Evolutionary conservation across 2,797 vertebrate species (phyloP).

Genomic region (Lycodopsis pacificus): DNA sequence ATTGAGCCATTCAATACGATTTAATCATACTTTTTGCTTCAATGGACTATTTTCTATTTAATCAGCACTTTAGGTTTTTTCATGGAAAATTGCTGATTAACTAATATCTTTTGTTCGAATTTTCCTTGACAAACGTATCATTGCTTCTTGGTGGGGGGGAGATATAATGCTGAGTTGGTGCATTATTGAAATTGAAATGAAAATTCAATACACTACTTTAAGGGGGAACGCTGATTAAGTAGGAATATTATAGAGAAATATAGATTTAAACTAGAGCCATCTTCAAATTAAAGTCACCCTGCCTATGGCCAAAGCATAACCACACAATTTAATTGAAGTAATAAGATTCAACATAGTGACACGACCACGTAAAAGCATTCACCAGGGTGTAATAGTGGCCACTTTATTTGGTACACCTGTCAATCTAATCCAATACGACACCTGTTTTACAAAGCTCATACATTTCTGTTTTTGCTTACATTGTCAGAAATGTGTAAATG

Average conservation of each 20-base stretch:
- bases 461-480: neutral
- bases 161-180: neutral
- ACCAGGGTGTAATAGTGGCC: neutral
- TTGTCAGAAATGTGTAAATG: neutral
- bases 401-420: slow-evolving; percentile 1
- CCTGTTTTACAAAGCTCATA: neutral
- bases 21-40: slow-evolving; percentile 6
- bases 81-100: slow-evolving; percentile 1
- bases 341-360: neutral
- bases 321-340: slow-evolving; percentile 18
- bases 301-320: slow-evolving; percentile 8
- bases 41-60: neutral
- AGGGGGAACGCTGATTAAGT: slow-evolving; percentile 3
- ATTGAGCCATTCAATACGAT: slow-evolving; percentile 8
- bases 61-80: slow-evolving; percentile 17
- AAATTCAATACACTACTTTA: slow-evolving; percentile 8
- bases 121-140: slow-evolving; percentile 4
- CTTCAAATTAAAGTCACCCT: slow-evolving; percentile 38
- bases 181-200: slow-evolving; percentile 24
- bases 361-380: neutral
- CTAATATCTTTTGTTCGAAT: slow-evolving; percentile 16
- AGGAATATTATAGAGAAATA: slow-evolving; percentile 14
- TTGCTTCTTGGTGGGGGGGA: neutral
- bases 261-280: slow-evolving; percentile 26
- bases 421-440: neutral